A percentile compares a stretch with the other conserved stretches of the same genome.
These are phyloP conservation scores for Gymnorhina tibicen DNA, from an alignment of 2,113 vertebrate species.

Conservation along the genomic window DNA sequence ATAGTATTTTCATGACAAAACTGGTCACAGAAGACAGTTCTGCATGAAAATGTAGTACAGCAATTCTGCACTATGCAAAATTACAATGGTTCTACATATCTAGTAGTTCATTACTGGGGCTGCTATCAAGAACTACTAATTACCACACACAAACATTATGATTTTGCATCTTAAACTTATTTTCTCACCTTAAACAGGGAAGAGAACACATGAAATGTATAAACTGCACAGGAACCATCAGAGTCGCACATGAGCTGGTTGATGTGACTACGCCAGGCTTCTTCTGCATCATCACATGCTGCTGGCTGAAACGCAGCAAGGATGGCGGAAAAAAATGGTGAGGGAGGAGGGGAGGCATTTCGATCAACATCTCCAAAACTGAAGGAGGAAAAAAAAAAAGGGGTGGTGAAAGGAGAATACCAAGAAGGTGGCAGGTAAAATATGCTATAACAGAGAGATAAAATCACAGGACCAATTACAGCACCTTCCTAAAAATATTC, in stretches of 20 bases:
- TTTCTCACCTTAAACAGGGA: slow-evolving; percentile 90
- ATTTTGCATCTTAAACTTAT: neutral
- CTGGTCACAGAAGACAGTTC: neutral
- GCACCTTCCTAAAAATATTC: neutral
- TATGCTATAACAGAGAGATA: neutral
- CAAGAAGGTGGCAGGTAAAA: neutral
- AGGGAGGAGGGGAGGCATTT: slow-evolving; percentile 86
- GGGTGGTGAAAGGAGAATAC: neutral
- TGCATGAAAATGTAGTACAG: neutral
- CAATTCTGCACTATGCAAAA: neutral
- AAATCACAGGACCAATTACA: neutral
- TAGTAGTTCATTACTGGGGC: neutral
- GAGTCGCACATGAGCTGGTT: slow-evolving; percentile 94
- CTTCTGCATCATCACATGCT: slow-evolving; percentile 81
- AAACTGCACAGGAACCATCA: slow-evolving; percentile 94
- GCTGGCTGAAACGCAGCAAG: slow-evolving; percentile 92
- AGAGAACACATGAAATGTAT: slow-evolving; percentile 98
- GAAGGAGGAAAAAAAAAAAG: neutral
- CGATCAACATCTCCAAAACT: slow-evolving; percentile 84
- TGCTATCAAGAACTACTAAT: neutral
- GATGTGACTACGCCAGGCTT: slow-evolving; percentile 93
- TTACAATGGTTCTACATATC: neutral
- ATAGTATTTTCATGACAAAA: neutral
- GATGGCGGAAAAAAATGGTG: slow-evolving; percentile 95
- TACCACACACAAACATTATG: neutral